A percentile compares a stretch with the other conserved stretches of the same genome.
Conservation (phyloP, 1,140 invertebrate genomes). For the Procambarus clarkii region DNA sequence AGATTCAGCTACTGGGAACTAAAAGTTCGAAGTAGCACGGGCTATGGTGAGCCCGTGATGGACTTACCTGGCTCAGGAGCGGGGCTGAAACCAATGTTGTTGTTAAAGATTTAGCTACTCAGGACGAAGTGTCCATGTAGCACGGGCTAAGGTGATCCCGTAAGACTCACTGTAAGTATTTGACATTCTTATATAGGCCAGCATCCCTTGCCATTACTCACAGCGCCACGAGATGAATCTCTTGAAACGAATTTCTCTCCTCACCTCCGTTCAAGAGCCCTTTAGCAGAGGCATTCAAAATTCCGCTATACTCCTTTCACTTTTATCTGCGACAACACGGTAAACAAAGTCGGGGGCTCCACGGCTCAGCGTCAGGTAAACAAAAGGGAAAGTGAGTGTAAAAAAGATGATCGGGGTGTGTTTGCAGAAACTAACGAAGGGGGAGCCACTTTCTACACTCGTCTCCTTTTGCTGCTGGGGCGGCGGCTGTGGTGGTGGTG, state of each 20-base stretch:
- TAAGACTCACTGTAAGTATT: no score
- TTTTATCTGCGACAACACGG: slow-evolving; percentile 26
- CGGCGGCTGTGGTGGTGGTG: neutral
- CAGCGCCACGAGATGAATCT: neutral
- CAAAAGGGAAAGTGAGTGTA: neutral
- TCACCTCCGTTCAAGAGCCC: slow-evolving; percentile 22
- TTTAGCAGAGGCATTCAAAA: slow-evolving; percentile 28
- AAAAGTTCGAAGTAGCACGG: no score
- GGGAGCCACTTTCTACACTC: neutral
- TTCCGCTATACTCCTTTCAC: slow-evolving; percentile 9
- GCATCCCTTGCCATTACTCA: neutral
- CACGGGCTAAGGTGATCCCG: no score
- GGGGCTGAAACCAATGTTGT: no score
- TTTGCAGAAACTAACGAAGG: slow-evolving; percentile 41
- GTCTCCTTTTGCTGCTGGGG: neutral
- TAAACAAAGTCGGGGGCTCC: slow-evolving; percentile 31
- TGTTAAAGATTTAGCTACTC: no score
- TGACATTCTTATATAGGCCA: no score
- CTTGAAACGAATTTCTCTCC: slow-evolving; percentile 13
- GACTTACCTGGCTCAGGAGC: no score
- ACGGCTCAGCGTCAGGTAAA: slow-evolving; percentile 22
- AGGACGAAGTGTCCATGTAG: no score
- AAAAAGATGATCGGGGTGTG: slow-evolving; percentile 28
- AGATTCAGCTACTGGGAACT: no score
- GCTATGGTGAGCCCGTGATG: no score